Base-by-base conservation (phyloP, 1,140 invertebrate genomes). In the Euschistus heros region DNA sequence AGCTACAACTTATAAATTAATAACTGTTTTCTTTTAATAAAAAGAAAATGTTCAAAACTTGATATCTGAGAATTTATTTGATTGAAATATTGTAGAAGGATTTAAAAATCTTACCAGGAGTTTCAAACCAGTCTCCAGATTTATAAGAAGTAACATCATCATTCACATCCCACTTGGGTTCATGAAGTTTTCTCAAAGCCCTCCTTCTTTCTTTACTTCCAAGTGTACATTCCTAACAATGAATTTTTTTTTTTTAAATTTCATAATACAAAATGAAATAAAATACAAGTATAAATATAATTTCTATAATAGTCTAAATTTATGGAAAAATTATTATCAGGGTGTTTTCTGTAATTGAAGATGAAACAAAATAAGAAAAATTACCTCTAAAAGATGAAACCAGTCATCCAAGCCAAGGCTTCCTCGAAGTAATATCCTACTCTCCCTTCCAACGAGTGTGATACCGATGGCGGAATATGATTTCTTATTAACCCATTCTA, bases 401-500 rank as follows among this genome's bases (percentile, higher is more conserved):
- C 80, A 84, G 70, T 82, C 80, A 74, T 82, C 81, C 24, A 82
- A 73, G 57, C 80, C 80, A 6, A 68, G 57, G 55, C 76, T 69
- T 63, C 78, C 74, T 68, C 82, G 76, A 26, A 84, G 73, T 33
- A 83, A 76, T 62, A 84, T 78, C 59, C 81, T 77, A 64, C 80
- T 80, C 71, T 82, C 82, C 66, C 78, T 73, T 14, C 76, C 77
- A 71, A 70, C 46, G 64, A 82, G 68, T 10, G 77, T 72, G 63
- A 81, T 71, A 26, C 76, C 80, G 63, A 82, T 81, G 67, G 76
- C 79, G 74, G 77, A 83, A 73, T 80, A 83, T 61, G 76, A 82
- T 70, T 78, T 81, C 65, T 80, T 79, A 72, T 81, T 82, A 33
- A 81, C 76, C 83, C 83, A 85, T 73, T 83, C 81, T 50, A 85